Evolutionary conservation across 1,140 invertebrate species (phyloP), one percentile per base, ranked within the genome.

Genomic region (Drusus annulatus): DNA sequence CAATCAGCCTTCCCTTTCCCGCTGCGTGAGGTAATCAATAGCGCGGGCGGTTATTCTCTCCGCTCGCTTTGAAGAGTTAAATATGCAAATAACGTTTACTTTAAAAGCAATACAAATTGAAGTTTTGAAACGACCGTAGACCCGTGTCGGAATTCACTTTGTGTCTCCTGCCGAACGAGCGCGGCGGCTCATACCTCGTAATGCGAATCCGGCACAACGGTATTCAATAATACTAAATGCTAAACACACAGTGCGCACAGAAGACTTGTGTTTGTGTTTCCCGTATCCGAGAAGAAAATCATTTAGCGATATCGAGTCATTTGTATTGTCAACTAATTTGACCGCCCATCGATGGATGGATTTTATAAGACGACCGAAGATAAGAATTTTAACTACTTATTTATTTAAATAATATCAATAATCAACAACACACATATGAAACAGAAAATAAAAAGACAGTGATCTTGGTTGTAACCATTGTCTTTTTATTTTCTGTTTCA

Each of bases 51-150:
- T 45, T 45, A 10, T 45, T 45, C 36, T 36, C 68, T 45, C 50
- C 17, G 3, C 50, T 71, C 68, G 21, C 45, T 69, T 69, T 69
- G 28, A 69, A 25, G 17, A 52, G 45, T 23, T 13, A 50, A 71
- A 52, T 71, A 71, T 71, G 68, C 68, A 71, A 71, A 71, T 71
- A 52, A 71, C 45, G 68, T 71, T 71, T 71, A 71, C 68, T 71
- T 71, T 71, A 52, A 71, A 71, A 71, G 68, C 68, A 71, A 71
- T 71, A 54, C 68, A 71, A 71, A 71, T 71, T 71, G 50, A 71
- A 71, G 68, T 71, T 71, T 71, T 71, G 50, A 71, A 71, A 28
- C 68, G 50, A 50, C 1, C 68, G 25, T 51, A 21, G 45, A 71
- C 19, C 68, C 68, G 68, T 71, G 68, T 51, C 68, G 68, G 45